Base-by-base conservation (phyloP, 2,888 invertebrate genomes). In the Phortica okadai region DNA sequence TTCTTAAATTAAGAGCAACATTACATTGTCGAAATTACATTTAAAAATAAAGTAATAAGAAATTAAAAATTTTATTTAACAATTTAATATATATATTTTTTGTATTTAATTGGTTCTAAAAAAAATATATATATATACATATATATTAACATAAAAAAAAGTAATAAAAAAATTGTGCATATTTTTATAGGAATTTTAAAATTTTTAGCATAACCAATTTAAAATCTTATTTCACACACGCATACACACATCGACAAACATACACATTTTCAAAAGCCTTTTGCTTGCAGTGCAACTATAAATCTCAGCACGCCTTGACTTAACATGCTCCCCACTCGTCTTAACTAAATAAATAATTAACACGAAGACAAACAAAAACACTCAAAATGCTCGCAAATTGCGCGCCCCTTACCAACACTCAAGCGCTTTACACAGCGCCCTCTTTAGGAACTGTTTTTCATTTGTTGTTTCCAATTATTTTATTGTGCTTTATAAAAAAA, bases 71-170 rank as follows among this genome's bases (percentile, higher is more conserved):
- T 70, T 78, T 77, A 77, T 82, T 72, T 80, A 72, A 79, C 78
- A 66, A 66, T 83, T 76, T 76, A 69, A 58, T 79, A 77, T 75
- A 76, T 74, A 74, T 76, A 79, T 74, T 64, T 77, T 50, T 50
- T 50, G 3, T 50, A 33, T 33, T 33, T 5, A 33, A 33, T 33
- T 33, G 33, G 33, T 33, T 33, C 33, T 50, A 11, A 50, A 50
- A 50, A 50, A n/a, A n/a, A n/a, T n/a, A 50, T 50, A 50, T 11
- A 50, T 59, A 21, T 21, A 21, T 21, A 50, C 45, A 45, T 45
- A 8, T 11, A 2, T 11, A 50, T 50, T 50, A 50, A 50, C 8
- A 50, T 50, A 11, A 6, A 50, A 2, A 50, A 50, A 50, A 50
- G 21, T n/a, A 21, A 59, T n/a, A 3, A 59, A 7, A 59, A n/a